Conservation (phyloP, 2,888 invertebrate genomes). For the Scaeva pyrastri region DNA sequence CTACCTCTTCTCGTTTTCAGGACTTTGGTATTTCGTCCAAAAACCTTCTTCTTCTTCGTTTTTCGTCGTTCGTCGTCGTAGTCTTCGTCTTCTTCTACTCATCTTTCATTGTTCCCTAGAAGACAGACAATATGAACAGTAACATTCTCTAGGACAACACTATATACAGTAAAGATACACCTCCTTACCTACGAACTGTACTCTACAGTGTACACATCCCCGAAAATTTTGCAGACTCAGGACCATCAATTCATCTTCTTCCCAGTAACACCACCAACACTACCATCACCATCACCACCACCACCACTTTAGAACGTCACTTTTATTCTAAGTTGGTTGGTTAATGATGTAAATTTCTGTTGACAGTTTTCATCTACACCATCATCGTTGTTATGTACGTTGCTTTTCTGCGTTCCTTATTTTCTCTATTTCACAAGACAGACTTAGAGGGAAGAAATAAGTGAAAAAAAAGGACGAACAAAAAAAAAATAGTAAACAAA, state of each 20-base stretch:
- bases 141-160: slow-evolving; percentile 7
- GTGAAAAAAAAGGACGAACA: neutral
- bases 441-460: neutral
- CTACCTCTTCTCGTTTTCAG: neutral
- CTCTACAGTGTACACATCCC: neutral
- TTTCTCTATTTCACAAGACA: slow-evolving; percentile 28
- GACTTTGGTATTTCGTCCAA: neutral
- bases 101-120: neutral
- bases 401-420: neutral
- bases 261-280: neutral
- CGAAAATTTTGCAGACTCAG: slow-evolving; percentile 1
- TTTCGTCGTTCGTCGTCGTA: too few species aligned
- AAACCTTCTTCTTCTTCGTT: neutral
- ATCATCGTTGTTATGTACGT: slow-evolving; percentile 6
- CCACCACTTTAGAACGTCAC: slow-evolving; percentile 53
- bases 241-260: slow-evolving; percentile 31
- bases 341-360: slow-evolving; percentile 75
- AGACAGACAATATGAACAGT: neutral
- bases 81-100: neutral
- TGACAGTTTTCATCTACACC: slow-evolving; percentile 72
- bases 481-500: neutral
- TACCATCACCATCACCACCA: slow-evolving; percentile 9
- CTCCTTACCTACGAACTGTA: too few species aligned
- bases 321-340: slow-evolving; percentile 70
- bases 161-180: neutral